phyloP scores from a whole-genome alignment of 1,140 invertebrate genomes.

The Caerostris darwini region DNA sequence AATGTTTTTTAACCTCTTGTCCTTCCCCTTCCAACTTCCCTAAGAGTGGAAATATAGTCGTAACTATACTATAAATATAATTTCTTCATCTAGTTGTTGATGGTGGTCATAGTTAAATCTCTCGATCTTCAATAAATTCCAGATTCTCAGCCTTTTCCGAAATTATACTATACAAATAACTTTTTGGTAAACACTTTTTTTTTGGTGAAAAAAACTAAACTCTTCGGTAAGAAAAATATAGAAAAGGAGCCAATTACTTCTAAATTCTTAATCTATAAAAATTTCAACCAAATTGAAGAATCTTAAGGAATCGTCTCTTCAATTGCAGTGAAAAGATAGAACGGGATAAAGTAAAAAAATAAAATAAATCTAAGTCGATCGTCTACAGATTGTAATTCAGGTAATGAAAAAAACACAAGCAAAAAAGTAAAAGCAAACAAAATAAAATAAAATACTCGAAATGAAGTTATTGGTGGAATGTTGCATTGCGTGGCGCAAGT shows the following conservation, averaged over 20 bases:
- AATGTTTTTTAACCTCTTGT: too few species aligned
- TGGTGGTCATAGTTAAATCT: neutral
- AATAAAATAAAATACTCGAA: neutral
- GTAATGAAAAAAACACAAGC: conserved; percentile 20
- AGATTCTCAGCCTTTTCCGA: too few species aligned
- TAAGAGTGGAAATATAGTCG: too few species aligned
- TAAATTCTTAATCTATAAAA: conserved; percentile 18
- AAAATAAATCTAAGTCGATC: neutral
- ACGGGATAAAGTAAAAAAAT: neutral
- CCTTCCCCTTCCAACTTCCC: too few species aligned
- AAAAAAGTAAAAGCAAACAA: neutral
- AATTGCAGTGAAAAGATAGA: neutral
- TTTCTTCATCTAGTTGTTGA: too few species aligned
- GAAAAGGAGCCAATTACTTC: conserved; percentile 2
- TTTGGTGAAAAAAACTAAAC: neutral
- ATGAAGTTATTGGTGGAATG: conserved; percentile 45
- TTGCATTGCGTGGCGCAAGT: conserved; percentile 28
- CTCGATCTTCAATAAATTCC: neutral
- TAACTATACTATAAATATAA: too few species aligned
- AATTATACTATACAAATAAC: too few species aligned
- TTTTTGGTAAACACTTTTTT: neutral
- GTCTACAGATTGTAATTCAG: conserved; percentile 12
- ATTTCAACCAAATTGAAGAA: conserved; percentile 6
- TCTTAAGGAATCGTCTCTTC: neutral
- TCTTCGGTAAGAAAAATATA: neutral